Percentiles rank a stretch among this genome's conserved stretches.
Conservation (phyloP, 1,140 invertebrate species). For the Tenebrio molitor region DNA sequence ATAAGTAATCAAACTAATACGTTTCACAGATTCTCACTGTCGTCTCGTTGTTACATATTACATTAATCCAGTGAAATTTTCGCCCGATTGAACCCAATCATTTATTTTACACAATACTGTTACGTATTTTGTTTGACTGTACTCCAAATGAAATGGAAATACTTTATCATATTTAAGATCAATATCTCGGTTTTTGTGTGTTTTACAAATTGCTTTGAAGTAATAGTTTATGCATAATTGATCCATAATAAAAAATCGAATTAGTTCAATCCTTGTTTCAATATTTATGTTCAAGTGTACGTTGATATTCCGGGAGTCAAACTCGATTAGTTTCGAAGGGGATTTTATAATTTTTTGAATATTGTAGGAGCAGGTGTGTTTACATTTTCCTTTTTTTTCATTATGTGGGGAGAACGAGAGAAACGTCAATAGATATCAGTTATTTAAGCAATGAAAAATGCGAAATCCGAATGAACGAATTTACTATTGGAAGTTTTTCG, state of each 20-base stretch:
- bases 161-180: background rate
- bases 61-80: no score
- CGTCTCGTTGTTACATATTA: no score
- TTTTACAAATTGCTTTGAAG: constrained; percentile 1
- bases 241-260: background rate
- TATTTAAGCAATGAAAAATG: background rate
- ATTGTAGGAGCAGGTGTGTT: background rate
- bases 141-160: background rate
- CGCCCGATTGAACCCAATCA: no score
- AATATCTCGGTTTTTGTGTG: background rate
- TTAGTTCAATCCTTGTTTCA: constrained; percentile 12
- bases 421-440: background rate
- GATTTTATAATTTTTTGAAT: background rate
- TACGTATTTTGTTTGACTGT: background rate
- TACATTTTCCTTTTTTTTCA: background rate
- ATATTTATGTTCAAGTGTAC: background rate
- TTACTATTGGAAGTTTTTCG: background rate
- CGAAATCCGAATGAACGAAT: background rate
- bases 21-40: no score
- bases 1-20: no score
- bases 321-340: no score
- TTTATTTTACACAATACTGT: no score
- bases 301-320: background rate
- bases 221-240: background rate
- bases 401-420: background rate